Evolutionary conservation across 2,888 invertebrate genomes (phyloP).

Genomic region (Phalera bucephala): DNA sequence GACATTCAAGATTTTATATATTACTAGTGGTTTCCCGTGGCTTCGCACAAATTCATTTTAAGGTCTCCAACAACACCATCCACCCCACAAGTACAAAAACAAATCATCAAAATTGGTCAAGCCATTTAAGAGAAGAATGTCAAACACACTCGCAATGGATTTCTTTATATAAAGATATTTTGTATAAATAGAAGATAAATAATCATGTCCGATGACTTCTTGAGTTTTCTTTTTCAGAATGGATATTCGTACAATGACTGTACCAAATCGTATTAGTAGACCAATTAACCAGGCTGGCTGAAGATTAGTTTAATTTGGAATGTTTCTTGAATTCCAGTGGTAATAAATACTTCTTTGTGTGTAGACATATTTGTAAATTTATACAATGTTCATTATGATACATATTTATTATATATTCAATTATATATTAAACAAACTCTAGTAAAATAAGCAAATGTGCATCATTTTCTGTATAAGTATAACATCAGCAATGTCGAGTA

Average conservation of each 20-base stretch:
- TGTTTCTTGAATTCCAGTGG: not conserved
- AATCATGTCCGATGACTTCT: too few relatives aligned
- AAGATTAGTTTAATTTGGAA: constrained; percentile 6
- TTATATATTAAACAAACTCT: constrained; percentile 6
- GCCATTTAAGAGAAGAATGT: too few relatives aligned
- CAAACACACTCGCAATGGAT: too few relatives aligned
- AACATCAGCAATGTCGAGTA: too few relatives aligned
- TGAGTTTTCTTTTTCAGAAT: constrained; percentile 84
- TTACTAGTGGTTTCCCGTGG: too few relatives aligned
- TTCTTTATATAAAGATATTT: too few relatives aligned
- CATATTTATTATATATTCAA: constrained; percentile 21
- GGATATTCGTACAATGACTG: constrained; percentile 87
- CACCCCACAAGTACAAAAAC: too few relatives aligned
- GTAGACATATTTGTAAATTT: constrained; percentile 1
- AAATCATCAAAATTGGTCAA: too few relatives aligned
- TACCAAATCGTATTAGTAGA: constrained; percentile 87
- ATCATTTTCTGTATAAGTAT: not conserved
- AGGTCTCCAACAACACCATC: too few relatives aligned
- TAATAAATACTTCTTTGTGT: not conserved
- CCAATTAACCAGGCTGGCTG: constrained; percentile 67
- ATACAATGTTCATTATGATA: constrained; percentile 22
- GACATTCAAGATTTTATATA: too few relatives aligned
- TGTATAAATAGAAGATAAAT: too few relatives aligned
- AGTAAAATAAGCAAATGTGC: not conserved
- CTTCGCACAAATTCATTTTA: too few relatives aligned